phyloP scores from a whole-genome alignment of 2,113 vertebrate genomes.

The Orthonyx spaldingii region DNA sequence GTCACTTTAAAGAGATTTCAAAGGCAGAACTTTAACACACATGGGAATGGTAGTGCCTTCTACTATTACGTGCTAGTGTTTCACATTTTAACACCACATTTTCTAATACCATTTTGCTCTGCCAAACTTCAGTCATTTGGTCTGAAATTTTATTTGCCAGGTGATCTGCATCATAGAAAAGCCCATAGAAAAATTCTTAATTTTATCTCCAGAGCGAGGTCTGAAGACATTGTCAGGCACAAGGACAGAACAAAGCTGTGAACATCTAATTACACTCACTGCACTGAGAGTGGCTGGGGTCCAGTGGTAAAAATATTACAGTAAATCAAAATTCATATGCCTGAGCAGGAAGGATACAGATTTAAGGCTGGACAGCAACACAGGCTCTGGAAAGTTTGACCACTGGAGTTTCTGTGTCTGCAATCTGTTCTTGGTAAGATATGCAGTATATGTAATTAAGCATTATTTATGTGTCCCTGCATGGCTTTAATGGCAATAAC shows the following conservation, averaged over 20 bases:
- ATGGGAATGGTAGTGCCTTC: neutral
- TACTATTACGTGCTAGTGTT: neutral
- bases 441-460: neutral
- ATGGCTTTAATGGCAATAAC: too few species aligned
- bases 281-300: neutral
- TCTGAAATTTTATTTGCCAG: neutral
- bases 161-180: neutral
- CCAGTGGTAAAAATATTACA: neutral
- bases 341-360: neutral
- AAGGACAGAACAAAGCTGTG: neutral
- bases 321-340: neutral
- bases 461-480: too few species aligned
- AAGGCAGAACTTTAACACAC: neutral
- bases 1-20: neutral
- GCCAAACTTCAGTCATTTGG: neutral
- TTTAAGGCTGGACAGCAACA: neutral
- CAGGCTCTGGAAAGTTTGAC: neutral
- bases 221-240: neutral
- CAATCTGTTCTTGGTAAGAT: neutral
- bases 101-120: neutral
- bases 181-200: neutral
- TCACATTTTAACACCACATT: neutral
- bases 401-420: neutral
- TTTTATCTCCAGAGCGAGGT: neutral
- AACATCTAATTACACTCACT: neutral